phyloP scores from a whole-genome alignment of 2,797 vertebrate genomes.

The Acrossocheilus wenchowensis region DNA sequence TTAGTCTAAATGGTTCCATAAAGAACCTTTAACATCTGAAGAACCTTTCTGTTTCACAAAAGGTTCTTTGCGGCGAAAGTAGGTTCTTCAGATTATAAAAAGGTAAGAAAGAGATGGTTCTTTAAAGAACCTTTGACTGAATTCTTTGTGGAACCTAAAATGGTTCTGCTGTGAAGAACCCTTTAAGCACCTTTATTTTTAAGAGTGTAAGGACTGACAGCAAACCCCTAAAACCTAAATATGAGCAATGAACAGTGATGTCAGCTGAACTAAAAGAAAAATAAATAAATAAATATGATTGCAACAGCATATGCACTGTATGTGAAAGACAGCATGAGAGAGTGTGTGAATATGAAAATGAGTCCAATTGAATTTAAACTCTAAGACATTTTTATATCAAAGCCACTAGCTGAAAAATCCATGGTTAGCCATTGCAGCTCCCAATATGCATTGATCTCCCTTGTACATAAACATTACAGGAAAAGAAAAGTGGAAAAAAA shows the following conservation, averaged over 20 bases:
- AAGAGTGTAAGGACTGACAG: background rate
- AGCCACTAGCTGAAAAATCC: constrained; percentile 31
- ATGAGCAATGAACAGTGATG: background rate
- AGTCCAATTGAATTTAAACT: background rate
- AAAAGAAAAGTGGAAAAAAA: constrained; percentile 40
- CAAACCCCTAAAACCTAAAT: background rate
- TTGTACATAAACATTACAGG: constrained; percentile 49
- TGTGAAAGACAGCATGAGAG: background rate
- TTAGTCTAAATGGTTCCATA: too few relatives aligned
- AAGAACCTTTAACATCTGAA: too few relatives aligned
- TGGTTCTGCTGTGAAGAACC: too few relatives aligned
- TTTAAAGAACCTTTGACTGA: too few relatives aligned
- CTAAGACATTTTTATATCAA: constrained; percentile 18
- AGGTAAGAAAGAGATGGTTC: too few relatives aligned
- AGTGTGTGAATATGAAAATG: constrained; percentile 16
- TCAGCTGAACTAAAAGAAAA: background rate
- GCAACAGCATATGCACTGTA: background rate
- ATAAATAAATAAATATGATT: too few relatives aligned
- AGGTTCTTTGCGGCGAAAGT: too few relatives aligned
- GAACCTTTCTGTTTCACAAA: too few relatives aligned
- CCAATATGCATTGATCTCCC: constrained; percentile 65
- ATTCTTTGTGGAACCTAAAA: too few relatives aligned
- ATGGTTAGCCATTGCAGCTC: constrained; percentile 65
- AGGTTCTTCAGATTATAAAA: too few relatives aligned
- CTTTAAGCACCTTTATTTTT: too few relatives aligned